Percentiles rank a stretch among this genome's conserved stretches.
These are phyloP conservation scores for Hofmannophila pseudospretella DNA, from an alignment of 2,888 invertebrate genomes.

Conservation along the genomic window DNA sequence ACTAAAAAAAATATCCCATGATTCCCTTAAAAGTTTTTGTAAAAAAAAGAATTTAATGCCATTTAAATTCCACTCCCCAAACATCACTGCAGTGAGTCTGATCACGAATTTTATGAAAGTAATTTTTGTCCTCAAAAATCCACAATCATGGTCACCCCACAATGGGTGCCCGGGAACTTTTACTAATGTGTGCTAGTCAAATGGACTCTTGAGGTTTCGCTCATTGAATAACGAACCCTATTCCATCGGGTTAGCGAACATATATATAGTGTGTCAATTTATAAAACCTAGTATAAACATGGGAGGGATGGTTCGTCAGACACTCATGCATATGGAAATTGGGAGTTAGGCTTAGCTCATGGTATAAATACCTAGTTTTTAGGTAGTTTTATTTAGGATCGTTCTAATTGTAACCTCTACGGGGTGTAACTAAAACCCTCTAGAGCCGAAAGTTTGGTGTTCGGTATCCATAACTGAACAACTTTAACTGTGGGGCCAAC, in stretches of 20 bases:
- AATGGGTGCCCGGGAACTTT: conserved; percentile 59
- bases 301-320: conserved; percentile 43
- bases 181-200: conserved; percentile 76
- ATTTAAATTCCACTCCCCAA: background rate
- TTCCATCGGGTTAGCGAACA: conserved; percentile 36
- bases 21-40: too few species aligned
- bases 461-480: too few species aligned
- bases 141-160: conserved; percentile 42
- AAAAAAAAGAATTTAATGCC: too few species aligned
- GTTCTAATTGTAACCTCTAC: too few species aligned
- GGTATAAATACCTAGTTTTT: conserved; percentile 42
- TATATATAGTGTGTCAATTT: conserved; percentile 34
- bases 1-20: too few species aligned
- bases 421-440: too few species aligned
- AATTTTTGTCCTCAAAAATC: conserved; percentile 4
- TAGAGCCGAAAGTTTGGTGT: too few species aligned
- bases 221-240: conserved; percentile 51
- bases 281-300: conserved; percentile 41
- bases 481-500: too few species aligned
- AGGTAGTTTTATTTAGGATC: conserved; percentile 33
- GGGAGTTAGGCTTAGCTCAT: conserved; percentile 54
- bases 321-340: conserved; percentile 74
- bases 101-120: too few species aligned
- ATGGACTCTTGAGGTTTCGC: conserved; percentile 64
- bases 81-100: too few species aligned